Conservation (phyloP, 2,113 vertebrate genomes). For the Bubo scandiacus region DNA sequence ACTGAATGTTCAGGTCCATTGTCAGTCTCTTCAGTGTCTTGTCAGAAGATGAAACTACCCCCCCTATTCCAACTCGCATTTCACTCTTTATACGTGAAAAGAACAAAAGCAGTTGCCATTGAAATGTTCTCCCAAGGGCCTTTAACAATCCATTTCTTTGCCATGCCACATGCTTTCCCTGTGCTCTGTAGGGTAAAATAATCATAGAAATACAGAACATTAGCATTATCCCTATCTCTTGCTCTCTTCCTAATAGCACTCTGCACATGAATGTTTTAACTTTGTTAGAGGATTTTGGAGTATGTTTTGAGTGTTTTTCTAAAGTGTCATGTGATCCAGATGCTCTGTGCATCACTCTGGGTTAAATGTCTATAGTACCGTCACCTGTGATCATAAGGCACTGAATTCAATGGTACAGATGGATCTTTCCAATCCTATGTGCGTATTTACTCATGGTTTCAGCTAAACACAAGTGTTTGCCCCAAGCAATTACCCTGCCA, state of each 20-base stretch:
- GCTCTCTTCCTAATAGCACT: neutral
- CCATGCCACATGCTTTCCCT: neutral
- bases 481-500: neutral
- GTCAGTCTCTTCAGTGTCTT: neutral
- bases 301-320: neutral
- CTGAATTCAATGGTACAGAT: neutral
- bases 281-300: neutral
- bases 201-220: neutral
- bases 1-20: neutral
- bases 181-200: neutral
- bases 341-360: neutral
- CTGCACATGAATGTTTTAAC: neutral
- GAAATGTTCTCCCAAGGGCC: neutral
- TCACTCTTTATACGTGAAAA: neutral
- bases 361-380: neutral
- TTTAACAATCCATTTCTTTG: neutral
- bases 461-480: neutral
- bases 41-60: neutral
- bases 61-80: neutral
- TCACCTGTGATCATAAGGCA: neutral
- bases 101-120: neutral
- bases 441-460: neutral
- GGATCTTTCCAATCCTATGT: neutral
- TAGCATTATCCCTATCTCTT: neutral
- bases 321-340: fast-evolving